phyloP scores from a whole-genome alignment of 2,113 vertebrate genomes.

The Brienomyrus brachyistius region DNA sequence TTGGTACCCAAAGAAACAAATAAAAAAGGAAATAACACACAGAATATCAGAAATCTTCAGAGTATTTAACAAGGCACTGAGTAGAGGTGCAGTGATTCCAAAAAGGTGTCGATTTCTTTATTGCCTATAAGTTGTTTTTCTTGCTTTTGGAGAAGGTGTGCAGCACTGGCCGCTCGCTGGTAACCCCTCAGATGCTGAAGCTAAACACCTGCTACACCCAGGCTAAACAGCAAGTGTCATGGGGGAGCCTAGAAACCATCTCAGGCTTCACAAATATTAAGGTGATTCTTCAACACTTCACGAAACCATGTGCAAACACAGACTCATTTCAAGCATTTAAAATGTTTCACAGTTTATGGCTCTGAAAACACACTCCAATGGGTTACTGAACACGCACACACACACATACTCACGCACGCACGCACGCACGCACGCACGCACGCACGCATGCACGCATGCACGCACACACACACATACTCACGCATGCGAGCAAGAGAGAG shows the following conservation, averaged over 20 bases:
- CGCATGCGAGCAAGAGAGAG: no score
- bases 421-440: no score
- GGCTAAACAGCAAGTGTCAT: not conserved
- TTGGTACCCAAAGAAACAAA: not conserved
- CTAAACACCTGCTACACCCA: not conserved
- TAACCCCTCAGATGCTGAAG: not conserved
- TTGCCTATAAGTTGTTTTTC: not conserved
- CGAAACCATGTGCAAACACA: not conserved
- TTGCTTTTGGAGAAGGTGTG: not conserved
- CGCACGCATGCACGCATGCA: not conserved
- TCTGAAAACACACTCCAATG: not conserved
- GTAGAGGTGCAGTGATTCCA: not conserved
- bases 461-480: not conserved
- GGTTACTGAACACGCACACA: not conserved
- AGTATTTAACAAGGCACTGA: not conserved
- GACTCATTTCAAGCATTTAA: not conserved
- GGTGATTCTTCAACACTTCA: not conserved
- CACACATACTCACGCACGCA: no score
- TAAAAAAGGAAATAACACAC: not conserved
- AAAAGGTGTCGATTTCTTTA: not conserved
- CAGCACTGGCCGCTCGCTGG: not conserved
- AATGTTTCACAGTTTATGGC: not conserved
- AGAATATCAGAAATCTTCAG: not conserved
- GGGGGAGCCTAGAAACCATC: not conserved
- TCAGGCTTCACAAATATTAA: not conserved